Evolutionary conservation across 2,888 invertebrate genomes (phyloP).

Genomic region (Drosophila ochracea): DNA sequence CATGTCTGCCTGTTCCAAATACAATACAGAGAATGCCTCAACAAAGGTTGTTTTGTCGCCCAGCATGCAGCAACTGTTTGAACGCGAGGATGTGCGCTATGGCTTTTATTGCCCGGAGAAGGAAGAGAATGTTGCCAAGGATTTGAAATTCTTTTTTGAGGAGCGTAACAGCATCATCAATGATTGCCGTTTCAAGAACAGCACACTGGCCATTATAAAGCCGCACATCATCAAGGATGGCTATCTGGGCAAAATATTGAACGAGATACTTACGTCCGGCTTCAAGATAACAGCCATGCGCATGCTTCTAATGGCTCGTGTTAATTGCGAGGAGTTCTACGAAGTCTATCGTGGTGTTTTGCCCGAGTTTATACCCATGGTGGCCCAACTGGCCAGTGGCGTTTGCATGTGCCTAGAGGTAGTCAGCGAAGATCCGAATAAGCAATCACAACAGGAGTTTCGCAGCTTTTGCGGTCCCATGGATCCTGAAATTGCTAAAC

Average conservation of each 20-base stretch:
- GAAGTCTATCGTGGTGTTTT: conserved; percentile 97
- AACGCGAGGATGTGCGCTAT: conserved; percentile 88
- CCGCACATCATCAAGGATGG: conserved; percentile 94
- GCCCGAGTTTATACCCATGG: conserved; percentile 93
- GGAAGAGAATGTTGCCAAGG: conserved; percentile 85
- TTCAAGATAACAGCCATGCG: conserved; percentile 93
- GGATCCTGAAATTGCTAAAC: conserved; percentile 95
- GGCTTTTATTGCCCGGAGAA: conserved; percentile 89
- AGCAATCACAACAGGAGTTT: conserved; percentile 89
- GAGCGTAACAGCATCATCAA: conserved; percentile 85
- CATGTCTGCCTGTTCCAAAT: conserved; percentile 69
- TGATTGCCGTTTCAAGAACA: conserved; percentile 88
- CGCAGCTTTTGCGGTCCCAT: conserved; percentile 94
- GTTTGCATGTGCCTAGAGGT: conserved; percentile 95
- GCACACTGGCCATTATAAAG: conserved; percentile 94
- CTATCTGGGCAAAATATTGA: conserved; percentile 89
- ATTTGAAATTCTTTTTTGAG: conserved; percentile 88
- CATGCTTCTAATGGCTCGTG: conserved; percentile 91
- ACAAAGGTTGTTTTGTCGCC: conserved; percentile 60
- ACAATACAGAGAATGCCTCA: conserved; percentile 55
- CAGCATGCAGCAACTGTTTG: conserved; percentile 88
- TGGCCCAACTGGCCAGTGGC: conserved; percentile 93
- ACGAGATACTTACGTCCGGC: conserved; percentile 90
- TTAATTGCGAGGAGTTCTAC: conserved; percentile 95
- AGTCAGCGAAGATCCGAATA: conserved; percentile 87